Conservation (phyloP, 1,140 invertebrate species). For the Leptopilina boulardi region DNA sequence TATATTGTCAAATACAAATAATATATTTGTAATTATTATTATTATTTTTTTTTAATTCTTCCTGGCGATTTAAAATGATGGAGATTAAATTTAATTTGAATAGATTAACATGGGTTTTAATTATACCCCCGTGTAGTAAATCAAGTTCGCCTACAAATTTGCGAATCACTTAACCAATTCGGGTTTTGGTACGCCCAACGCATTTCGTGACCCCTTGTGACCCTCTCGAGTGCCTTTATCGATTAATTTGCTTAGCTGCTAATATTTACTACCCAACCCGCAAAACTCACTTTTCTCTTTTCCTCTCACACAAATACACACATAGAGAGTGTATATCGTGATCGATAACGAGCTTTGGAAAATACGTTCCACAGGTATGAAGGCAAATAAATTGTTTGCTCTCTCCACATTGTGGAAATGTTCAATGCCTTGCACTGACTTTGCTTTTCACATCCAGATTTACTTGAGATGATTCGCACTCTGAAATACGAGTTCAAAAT, state of each 20-base stretch:
- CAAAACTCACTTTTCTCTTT: slow-evolving; percentile 31
- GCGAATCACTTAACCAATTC: not conserved
- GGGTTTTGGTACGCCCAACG: not conserved
- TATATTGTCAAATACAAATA: too few relatives aligned
- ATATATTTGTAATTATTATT: too few relatives aligned
- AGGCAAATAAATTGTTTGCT: slow-evolving; percentile 17
- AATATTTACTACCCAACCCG: slow-evolving; percentile 30
- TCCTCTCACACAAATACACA: not conserved
- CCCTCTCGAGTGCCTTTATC: slow-evolving; percentile 15
- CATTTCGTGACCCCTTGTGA: slow-evolving; percentile 27
- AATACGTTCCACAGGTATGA: slow-evolving; percentile 29
- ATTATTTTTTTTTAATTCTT: too few relatives aligned
- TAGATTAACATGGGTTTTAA: slow-evolving; percentile 15
- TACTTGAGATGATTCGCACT: not conserved
- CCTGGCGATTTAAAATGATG: too few relatives aligned
- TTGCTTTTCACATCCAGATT: not conserved
- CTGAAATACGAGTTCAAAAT: not conserved
- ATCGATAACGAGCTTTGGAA: slow-evolving; percentile 5
- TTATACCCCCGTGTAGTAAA: not conserved
- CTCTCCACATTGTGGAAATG: slow-evolving; percentile 16
- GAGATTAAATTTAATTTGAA: too few relatives aligned
- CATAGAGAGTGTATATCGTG: not conserved
- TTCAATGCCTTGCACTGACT: slow-evolving; percentile 16
- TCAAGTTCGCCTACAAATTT: not conserved
- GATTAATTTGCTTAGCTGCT: slow-evolving; percentile 31